Conservation (phyloP, 1,140 invertebrate species). For the Cotesia glomerata region DNA sequence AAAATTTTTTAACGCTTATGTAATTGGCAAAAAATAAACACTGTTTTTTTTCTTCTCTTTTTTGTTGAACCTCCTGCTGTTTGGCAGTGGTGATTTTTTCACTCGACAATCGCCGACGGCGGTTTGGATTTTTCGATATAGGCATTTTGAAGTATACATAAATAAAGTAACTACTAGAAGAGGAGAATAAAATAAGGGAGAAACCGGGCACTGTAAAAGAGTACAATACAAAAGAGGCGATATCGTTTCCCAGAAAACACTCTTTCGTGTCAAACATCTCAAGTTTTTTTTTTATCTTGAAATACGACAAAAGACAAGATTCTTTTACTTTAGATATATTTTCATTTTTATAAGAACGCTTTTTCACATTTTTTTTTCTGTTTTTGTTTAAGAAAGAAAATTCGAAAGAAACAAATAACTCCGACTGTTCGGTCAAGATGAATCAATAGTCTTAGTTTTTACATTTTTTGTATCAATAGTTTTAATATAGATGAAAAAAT, state of each 20-base stretch:
- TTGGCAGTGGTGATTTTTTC: no score
- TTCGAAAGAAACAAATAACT: no score
- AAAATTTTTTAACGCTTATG: not conserved
- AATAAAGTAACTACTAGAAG: not conserved
- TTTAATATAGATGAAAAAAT: no score
- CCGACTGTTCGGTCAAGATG: no score
- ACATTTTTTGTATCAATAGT: no score
- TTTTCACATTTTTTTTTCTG: not conserved
- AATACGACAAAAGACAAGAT: constrained; percentile 16
- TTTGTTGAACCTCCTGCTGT: no score
- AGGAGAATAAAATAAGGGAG: not conserved
- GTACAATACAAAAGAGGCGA: constrained; percentile 9
- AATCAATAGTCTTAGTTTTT: no score
- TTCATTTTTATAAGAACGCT: not conserved
- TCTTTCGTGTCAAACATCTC: constrained; percentile 15
- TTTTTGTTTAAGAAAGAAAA: no score
- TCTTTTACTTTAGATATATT: not conserved
- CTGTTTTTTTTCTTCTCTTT: no score
- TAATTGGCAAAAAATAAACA: no score
- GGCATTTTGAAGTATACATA: not conserved
- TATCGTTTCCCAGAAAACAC: constrained; percentile 2
- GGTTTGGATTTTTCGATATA: not conserved
- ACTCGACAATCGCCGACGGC: no score
- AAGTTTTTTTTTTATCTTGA: constrained; percentile 16
- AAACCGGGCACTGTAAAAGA: not conserved